Evolutionary conservation across 2,797 vertebrate genomes (phyloP).

Genomic region (Sebastes variabilis): DNA sequence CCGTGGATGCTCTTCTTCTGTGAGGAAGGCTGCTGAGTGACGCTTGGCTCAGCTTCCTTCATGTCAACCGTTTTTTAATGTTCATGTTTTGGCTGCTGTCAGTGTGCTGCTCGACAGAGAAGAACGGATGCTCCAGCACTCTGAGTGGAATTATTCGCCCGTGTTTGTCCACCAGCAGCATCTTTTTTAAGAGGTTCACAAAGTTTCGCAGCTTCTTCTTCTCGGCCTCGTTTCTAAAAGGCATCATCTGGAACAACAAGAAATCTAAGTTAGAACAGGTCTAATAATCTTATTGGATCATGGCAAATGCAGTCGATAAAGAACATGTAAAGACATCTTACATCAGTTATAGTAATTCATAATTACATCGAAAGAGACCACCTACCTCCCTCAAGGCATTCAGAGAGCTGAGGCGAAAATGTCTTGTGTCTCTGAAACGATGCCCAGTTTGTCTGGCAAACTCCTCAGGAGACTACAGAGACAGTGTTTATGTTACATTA

Average conservation of each 20-base stretch:
- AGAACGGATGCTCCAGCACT: background rate
- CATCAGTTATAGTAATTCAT: background rate
- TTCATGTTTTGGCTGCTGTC: background rate
- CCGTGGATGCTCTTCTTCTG: background rate
- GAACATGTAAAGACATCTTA: background rate
- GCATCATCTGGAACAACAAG: background rate
- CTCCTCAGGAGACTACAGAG: background rate
- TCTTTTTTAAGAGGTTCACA: constrained; percentile 1
- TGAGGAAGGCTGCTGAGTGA: background rate
- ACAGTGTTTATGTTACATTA: background rate
- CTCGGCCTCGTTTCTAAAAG: background rate
- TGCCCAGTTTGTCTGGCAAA: background rate
- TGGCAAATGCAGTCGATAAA: background rate
- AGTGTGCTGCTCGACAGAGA: background rate
- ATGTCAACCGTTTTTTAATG: background rate
- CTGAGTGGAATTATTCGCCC: background rate
- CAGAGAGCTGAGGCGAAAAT: background rate
- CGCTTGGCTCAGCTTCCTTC: background rate
- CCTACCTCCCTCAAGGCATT: background rate
- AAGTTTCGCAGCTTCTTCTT: background rate
- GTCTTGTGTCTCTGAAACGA: background rate
- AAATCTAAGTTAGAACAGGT: background rate
- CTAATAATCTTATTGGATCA: background rate
- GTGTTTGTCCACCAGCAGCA: background rate
- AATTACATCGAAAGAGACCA: background rate